phyloP scores from a whole-genome alignment of 2,797 vertebrate species.

The Carcharodon carcharias region DNA sequence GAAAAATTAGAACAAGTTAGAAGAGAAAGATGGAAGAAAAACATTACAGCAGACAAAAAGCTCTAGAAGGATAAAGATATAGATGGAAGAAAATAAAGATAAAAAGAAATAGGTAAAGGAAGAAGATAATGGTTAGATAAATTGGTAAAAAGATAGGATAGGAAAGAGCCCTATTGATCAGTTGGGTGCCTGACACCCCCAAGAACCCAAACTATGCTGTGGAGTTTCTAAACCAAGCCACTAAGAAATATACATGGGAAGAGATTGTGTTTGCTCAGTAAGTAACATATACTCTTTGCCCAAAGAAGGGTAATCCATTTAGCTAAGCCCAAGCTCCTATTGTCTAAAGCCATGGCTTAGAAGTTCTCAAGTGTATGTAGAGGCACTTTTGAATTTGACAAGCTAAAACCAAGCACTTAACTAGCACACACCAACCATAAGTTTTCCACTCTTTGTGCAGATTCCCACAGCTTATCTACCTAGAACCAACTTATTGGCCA shows the following conservation, averaged over 20 bases:
- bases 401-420: not conserved
- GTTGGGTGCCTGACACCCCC: no score
- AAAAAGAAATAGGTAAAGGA: not conserved
- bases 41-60: no score
- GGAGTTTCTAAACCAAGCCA: not conserved
- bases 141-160: not conserved
- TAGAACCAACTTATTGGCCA: no score
- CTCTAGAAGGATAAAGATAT: no score
- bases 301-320: not conserved
- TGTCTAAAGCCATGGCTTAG: not conserved
- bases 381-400: not conserved
- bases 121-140: not conserved
- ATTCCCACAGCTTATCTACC: no score
- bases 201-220: not conserved
- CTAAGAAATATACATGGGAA: not conserved
- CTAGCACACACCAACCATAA: not conserved
- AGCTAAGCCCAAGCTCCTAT: not conserved
- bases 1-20: not conserved
- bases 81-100: slow-evolving; percentile 1
- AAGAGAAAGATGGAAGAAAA: no score
- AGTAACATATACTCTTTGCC: not conserved
- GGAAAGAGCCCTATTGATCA: not conserved
- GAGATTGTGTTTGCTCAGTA: not conserved
- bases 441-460: no score
- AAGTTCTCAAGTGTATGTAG: not conserved